A percentile compares a stretch with the other conserved stretches of the same genome.
These are phyloP conservation scores for Cephalopachus bancanus DNA, from an alignment of 2,797 vertebrate species.

Conservation along the genomic window DNA sequence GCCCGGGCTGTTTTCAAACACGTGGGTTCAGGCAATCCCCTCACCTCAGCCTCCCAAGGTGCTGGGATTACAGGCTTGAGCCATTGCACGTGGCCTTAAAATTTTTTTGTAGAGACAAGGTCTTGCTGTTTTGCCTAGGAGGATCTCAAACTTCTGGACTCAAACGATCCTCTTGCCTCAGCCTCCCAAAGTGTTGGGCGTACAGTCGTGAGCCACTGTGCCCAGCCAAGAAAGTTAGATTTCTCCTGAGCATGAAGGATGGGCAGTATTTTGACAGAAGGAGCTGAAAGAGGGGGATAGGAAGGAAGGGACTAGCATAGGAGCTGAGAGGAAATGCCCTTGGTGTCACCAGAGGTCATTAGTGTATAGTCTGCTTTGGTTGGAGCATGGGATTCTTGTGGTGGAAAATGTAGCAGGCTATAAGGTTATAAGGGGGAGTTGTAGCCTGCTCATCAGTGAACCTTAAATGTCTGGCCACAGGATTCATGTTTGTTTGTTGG, in stretches of 20 bases:
- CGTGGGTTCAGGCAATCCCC: no score
- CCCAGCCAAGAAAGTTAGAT: no score
- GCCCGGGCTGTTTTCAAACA: no score
- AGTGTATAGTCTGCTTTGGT: not conserved
- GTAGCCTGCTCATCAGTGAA: not conserved
- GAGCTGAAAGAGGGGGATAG: not conserved
- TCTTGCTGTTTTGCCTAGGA: no score
- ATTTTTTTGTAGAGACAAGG: no score
- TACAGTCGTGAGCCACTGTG: no score
- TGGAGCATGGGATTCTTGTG: not conserved
- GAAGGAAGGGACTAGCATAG: not conserved
- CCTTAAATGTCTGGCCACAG: constrained; percentile 28
- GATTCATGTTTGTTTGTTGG: constrained; percentile 13
- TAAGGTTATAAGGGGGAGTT: not conserved
- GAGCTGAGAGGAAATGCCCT: not conserved
- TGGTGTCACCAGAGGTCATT: not conserved
- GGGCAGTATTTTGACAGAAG: constrained; percentile 47
- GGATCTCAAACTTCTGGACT: no score
- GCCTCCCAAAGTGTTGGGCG: no score
- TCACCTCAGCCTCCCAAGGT: no score
- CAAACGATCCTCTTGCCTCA: no score
- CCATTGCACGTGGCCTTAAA: no score
- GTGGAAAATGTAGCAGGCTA: not conserved
- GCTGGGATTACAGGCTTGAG: no score
- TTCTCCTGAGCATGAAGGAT: not conserved